Percentiles rank a stretch among this genome's conserved stretches.
Conservation (phyloP, 2,797 vertebrate species). For the Chaenodraco wilsoni region DNA sequence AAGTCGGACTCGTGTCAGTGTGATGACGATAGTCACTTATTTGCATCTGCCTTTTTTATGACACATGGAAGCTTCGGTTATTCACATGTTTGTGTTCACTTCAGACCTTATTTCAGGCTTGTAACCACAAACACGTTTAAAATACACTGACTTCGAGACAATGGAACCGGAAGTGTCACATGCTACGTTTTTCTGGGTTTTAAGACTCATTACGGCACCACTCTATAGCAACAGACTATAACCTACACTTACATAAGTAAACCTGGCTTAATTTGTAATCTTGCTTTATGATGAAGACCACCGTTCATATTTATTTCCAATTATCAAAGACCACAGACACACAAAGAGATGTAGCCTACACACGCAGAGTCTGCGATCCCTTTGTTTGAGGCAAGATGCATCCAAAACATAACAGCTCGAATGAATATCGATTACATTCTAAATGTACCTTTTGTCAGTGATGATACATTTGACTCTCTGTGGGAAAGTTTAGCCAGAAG, state of each 20-base stretch:
- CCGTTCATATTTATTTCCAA: conserved; percentile 18
- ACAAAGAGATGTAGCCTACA: conserved; percentile 13
- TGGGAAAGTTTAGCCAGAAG: conserved; percentile 25
- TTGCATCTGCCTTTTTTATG: too few species aligned
- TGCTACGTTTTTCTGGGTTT: too few species aligned
- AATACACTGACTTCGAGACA: too few species aligned
- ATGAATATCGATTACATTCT: conserved; percentile 3
- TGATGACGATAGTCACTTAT: too few species aligned
- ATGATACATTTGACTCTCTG: conserved; percentile 20
- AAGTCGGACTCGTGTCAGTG: too few species aligned
- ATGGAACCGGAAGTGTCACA: too few species aligned
- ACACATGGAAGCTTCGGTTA: too few species aligned
- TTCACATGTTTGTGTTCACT: too few species aligned
- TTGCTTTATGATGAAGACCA: conserved; percentile 24
- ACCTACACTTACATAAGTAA: neutral
- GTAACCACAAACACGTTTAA: too few species aligned
- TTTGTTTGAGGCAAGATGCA: neutral
- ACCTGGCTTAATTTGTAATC: neutral
- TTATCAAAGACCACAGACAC: conserved; percentile 12
- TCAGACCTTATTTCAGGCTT: too few species aligned
- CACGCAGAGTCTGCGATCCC: neutral
- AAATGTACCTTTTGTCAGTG: conserved; percentile 16
- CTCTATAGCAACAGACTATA: too few species aligned
- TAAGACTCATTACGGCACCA: too few species aligned
- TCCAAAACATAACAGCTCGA: neutral